Evolutionary conservation across 2,113 vertebrate genomes (phyloP).

Genomic region (Tragelaphus imberbis): DNA sequence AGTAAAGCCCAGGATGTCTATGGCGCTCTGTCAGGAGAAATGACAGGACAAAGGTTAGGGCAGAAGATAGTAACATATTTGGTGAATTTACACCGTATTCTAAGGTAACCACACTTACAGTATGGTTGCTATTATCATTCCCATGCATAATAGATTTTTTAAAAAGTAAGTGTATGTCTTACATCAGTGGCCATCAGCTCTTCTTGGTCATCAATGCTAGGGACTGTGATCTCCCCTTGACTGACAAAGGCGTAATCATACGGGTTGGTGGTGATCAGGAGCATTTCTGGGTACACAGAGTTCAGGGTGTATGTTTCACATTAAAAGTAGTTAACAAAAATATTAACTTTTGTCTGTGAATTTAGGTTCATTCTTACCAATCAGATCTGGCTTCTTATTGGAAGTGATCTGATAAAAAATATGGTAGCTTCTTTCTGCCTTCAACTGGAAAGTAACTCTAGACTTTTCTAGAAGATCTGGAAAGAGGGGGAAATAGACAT

Average conservation of each 20-base stretch:
- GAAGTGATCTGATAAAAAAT: slow-evolving; percentile 89
- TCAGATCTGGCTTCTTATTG: slow-evolving; percentile 87
- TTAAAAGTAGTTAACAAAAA: not conserved
- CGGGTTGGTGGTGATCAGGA: slow-evolving; percentile 90
- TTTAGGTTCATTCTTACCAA: slow-evolving; percentile 77
- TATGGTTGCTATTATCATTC: not conserved
- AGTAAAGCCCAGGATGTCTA: slow-evolving; percentile 87
- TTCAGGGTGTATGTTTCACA: not conserved
- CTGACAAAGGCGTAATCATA: slow-evolving; percentile 84
- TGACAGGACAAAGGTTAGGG: not conserved
- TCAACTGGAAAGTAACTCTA: slow-evolving; percentile 87
- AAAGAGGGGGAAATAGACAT: not conserved
- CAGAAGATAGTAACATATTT: not conserved
- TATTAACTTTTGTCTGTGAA: not conserved
- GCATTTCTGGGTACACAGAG: slow-evolving; percentile 78
- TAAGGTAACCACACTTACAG: not conserved
- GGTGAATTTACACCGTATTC: not conserved
- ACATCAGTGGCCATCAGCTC: slow-evolving; percentile 86
- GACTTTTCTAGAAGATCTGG: slow-evolving; percentile 87
- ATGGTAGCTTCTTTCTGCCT: slow-evolving; percentile 87
- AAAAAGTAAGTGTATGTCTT: slow-evolving; percentile 34
- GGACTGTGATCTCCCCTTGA: slow-evolving; percentile 85
- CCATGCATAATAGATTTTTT: not conserved
- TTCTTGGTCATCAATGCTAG: slow-evolving; percentile 87
- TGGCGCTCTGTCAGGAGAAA: slow-evolving; percentile 77